These are phyloP conservation scores for Gobio gobio DNA, from an alignment of 2,113 vertebrate species.

Conservation along the genomic window DNA sequence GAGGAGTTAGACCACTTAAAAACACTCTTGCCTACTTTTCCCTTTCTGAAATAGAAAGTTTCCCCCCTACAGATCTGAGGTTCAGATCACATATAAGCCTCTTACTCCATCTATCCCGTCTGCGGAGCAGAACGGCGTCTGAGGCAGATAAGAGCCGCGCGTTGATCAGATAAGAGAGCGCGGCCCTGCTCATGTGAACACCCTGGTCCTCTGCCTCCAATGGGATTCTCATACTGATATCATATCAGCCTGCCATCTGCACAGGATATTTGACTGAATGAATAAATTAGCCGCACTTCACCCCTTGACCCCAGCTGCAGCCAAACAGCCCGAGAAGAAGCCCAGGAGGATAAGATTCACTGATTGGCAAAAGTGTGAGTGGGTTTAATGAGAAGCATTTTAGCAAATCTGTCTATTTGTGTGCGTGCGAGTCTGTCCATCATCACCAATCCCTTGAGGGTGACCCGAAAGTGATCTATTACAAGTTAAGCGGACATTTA, in stretches of 20 bases:
- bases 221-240: slow-evolving; percentile 78
- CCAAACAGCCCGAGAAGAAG: slow-evolving; percentile 65
- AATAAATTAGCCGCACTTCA: slow-evolving; percentile 84
- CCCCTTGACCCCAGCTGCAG: slow-evolving; percentile 71
- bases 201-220: slow-evolving; percentile 56
- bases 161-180: slow-evolving; percentile 73
- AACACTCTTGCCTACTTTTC: slow-evolving; percentile 35
- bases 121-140: slow-evolving; percentile 79
- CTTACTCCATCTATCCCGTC: slow-evolving; percentile 73
- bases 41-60: slow-evolving; percentile 50
- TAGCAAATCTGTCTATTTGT: slow-evolving; percentile 40
- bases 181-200: slow-evolving; percentile 57
- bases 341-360: slow-evolving; percentile 72
- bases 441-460: slow-evolving; percentile 71
- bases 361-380: slow-evolving; percentile 65
- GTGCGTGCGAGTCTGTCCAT: slow-evolving; percentile 49
- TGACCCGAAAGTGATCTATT: slow-evolving; percentile 70
- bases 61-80: slow-evolving; percentile 47
- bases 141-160: slow-evolving; percentile 75
- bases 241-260: slow-evolving; percentile 81
- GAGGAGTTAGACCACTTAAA: slow-evolving; percentile 32
- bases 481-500: slow-evolving; percentile 43
- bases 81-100: slow-evolving; percentile 63
- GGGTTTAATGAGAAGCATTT: slow-evolving; percentile 64
- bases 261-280: slow-evolving; percentile 83